Evolutionary conservation across 2,113 vertebrate genomes (phyloP).

Genomic region (Nyctereutes procyonoides): DNA sequence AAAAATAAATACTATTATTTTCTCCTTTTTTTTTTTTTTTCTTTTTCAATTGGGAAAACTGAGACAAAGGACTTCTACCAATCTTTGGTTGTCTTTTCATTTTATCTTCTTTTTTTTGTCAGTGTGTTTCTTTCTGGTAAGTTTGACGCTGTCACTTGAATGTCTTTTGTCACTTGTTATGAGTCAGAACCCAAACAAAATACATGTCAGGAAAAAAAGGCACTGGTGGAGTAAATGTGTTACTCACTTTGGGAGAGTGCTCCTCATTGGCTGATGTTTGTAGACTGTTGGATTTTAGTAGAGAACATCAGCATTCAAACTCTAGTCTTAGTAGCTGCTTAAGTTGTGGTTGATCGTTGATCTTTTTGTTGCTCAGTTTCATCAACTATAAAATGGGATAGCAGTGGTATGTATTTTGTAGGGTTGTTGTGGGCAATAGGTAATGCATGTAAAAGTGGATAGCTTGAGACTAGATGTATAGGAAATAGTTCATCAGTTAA

Average conservation of each 20-base stretch:
- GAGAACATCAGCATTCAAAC: neutral
- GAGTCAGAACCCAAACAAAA: neutral
- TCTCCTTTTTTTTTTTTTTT: neutral
- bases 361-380: neutral
- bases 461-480: fast-evolving
- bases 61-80: neutral
- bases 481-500: neutral
- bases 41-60: neutral
- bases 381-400: neutral
- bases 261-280: neutral
- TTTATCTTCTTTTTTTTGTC: neutral
- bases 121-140: neutral
- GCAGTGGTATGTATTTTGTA: neutral
- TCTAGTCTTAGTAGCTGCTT: neutral
- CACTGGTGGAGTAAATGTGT: fast-evolving
- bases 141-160: neutral
- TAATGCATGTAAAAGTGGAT: neutral
- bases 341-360: neutral
- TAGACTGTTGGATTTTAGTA: neutral
- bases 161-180: neutral
- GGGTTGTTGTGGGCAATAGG: neutral
- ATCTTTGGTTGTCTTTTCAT: neutral
- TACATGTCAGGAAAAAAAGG: neutral
- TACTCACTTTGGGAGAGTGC: neutral
- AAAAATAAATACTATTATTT: neutral